Evolutionary conservation across 1,140 invertebrate species (phyloP), one percentile per base, ranked within the genome.

Genomic region (Lepidurus apus): DNA sequence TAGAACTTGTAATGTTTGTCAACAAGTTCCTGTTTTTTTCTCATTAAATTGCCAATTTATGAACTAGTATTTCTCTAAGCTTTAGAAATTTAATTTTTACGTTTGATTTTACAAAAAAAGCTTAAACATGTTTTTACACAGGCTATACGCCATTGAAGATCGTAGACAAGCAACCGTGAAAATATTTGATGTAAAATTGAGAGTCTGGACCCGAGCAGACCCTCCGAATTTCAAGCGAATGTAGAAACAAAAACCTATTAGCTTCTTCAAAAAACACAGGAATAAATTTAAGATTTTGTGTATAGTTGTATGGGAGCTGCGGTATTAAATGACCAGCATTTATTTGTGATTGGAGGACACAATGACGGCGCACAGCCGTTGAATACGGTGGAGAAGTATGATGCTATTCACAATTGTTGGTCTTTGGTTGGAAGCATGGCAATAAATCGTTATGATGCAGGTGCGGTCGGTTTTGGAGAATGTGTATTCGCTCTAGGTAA

Each of bases 261-360:
- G 17, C 43, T 34, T 24, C 42, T 74, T 44, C 34, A 74, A 34
- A 34, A 74, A 42, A 17, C 8, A 13, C 34, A 8, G 26, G 7
- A 17, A 74, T 26, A 9, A 75, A 47, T 9, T 0, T 74, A 44
- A 7, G 9, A 47, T 82, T 74, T 79, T 78, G 73, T n/a, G 83
- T 85, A 43, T 81, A 92, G 93, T 88, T 93, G 93, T 75, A 89
- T 95, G 10, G 94, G 93, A 42, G 93, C 93, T n/a, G 91, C 93
- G 17, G 89, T 92, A 7, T 83, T 95, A 24, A 91, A 92, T 82
- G 90, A 92, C 83, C 88, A 89, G 80, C 53, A 65, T 65, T 87
- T 96, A 74, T 96, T 95, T 83, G 93, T 95, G 1, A 95, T 93
- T 84, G 93, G 93, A n/a, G 94, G 93, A 42, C 93, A 94, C 82